These are phyloP conservation scores for Zingel zingel DNA, from an alignment of 2,113 vertebrate genomes.

Conservation along the genomic window DNA sequence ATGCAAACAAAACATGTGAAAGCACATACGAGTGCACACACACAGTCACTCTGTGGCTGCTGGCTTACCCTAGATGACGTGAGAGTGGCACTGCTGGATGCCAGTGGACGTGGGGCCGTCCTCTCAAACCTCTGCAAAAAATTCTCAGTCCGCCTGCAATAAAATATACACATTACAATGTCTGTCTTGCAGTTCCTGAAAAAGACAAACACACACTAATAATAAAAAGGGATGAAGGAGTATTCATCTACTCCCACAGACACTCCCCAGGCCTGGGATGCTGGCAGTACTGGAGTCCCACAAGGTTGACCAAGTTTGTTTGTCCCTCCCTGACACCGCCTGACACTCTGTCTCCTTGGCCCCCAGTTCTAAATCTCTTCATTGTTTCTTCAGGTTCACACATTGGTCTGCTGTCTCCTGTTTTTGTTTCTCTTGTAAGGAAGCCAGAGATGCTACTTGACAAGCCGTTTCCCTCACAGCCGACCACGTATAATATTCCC, in stretches of 20 bases:
- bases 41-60: conserved; percentile 37
- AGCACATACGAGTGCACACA: conserved; percentile 20
- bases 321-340: conserved; percentile 44
- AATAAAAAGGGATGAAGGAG: neutral
- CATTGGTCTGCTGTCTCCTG: conserved; percentile 40
- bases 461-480: conserved; percentile 27
- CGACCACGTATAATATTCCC: neutral
- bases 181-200: neutral
- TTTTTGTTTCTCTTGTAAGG: conserved; percentile 47
- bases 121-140: conserved; percentile 71
- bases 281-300: conserved; percentile 20
- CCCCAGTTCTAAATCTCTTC: conserved; percentile 36
- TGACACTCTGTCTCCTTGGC: conserved; percentile 6
- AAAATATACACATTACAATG: conserved; percentile 34
- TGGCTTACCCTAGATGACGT: conserved; percentile 72
- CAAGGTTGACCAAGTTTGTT: conserved; percentile 40
- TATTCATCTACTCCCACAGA: conserved; percentile 30
- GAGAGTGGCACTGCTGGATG: conserved; percentile 56
- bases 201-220: conserved; percentile 12
- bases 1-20: conserved; percentile 23
- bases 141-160: conserved; percentile 57
- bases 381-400: conserved; percentile 54
- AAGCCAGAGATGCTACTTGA: conserved; percentile 56
- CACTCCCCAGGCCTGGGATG: conserved; percentile 3
- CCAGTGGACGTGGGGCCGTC: conserved; percentile 31